These are phyloP conservation scores for Macaria notata DNA, from an alignment of 2,888 invertebrate genomes.

Conservation along the genomic window DNA sequence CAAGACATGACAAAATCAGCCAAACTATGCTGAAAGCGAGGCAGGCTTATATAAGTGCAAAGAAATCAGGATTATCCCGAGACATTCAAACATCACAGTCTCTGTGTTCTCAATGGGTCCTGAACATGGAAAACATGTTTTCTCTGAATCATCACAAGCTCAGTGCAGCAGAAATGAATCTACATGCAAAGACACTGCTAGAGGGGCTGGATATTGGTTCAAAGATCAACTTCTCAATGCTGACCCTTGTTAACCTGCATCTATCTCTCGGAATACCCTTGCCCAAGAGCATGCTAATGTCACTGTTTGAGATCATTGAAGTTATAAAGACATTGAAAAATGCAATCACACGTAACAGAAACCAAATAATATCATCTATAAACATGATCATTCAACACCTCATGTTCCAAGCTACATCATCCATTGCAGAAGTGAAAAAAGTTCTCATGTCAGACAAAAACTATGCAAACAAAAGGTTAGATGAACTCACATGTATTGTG, in stretches of 20 bases:
- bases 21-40: slow-evolving; percentile 76
- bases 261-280: slow-evolving; percentile 88
- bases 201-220: slow-evolving; percentile 87
- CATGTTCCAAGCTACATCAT: slow-evolving; percentile 87
- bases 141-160: slow-evolving; percentile 59
- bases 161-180: slow-evolving; percentile 70
- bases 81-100: slow-evolving; percentile 80
- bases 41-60: slow-evolving; percentile 79
- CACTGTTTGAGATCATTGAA: slow-evolving; percentile 91
- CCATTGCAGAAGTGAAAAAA: slow-evolving; percentile 86
- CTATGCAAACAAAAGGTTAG: slow-evolving; percentile 85
- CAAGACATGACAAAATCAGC: slow-evolving; percentile 72
- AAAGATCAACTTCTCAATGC: slow-evolving; percentile 79
- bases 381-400: slow-evolving; percentile 91
- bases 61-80: slow-evolving; percentile 82
- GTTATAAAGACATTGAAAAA: slow-evolving; percentile 89
- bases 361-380: slow-evolving; percentile 87
- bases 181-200: slow-evolving; percentile 65
- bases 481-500: slow-evolving; percentile 88
- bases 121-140: slow-evolving; percentile 65
- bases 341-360: slow-evolving; percentile 85
- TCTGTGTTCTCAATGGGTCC: slow-evolving; percentile 63
- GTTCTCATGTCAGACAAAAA: slow-evolving; percentile 84
- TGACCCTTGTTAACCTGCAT: slow-evolving; percentile 85
- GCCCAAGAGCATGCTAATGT: slow-evolving; percentile 87